Base-by-base conservation (phyloP, 2,113 vertebrate genomes). In the Aix galericulata region DNA sequence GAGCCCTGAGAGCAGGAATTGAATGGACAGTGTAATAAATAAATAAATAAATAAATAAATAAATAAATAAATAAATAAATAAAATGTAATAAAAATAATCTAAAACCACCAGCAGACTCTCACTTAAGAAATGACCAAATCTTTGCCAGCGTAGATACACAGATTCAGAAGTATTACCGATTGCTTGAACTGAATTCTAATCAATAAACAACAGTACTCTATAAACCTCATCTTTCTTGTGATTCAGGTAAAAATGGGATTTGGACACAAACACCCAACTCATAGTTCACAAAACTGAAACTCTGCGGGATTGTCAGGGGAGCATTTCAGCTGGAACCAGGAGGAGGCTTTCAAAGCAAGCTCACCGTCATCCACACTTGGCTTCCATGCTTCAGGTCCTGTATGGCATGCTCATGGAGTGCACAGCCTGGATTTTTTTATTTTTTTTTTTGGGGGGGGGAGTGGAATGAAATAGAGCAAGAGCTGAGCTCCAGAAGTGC, bases 291-390 rank as follows among this genome's bases (percentile, higher is more conserved):
- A 78, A 42, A 67, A 50, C 4, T 8, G 8, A 79, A 16, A 44
- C 34, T 59, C 40, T 34, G 17, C 55, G 56, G 40, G 15, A 63
- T 53, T 1, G 0, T 5, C 56, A 34, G 0, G 4, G 40, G 7
- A 80, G 3, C 1, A 1, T 21, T 68, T 38, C 72, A 44, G 52
- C 4, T 15, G 2, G 58, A 66, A 55, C 4, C 9, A 48, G 15
- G 11, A 62, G 11, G 20, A 17, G 26, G 40, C 25, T 14, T 38
- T 53, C 50, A 21, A 72, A 50, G 48, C 17, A 18, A 13, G 25
- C n/a, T 78, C 38, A 18, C 14, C 22, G 38, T 16, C 34, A 26
- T 5, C 23, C n/a, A 11, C 5, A 7, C 38, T 50, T 42, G 8
- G 13, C 23, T 50, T 56, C 26, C 23, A 26, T 1, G 2, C 26